These are phyloP conservation scores for Hyperopisus bebe DNA, from an alignment of 2,113 vertebrate genomes.

Conservation along the genomic window DNA sequence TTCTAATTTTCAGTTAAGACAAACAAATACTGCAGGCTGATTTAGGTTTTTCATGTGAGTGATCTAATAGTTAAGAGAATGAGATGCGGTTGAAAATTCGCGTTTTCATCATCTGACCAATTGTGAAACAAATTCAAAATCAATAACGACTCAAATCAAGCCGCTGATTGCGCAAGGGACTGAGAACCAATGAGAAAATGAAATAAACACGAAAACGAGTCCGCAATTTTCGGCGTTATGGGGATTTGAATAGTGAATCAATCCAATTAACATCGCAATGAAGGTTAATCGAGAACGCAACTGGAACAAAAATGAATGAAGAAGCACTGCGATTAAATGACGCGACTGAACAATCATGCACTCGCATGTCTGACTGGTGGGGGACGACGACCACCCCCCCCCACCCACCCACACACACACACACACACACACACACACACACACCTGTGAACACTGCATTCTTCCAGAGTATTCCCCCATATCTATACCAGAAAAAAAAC, in stretches of 20 bases:
- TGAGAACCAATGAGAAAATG: not conserved
- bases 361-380: not conserved
- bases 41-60: not conserved
- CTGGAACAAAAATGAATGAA: not conserved
- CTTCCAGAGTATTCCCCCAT: not conserved
- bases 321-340: not conserved
- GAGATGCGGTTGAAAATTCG: not conserved
- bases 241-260: not conserved
- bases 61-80: not conserved
- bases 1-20: not conserved
- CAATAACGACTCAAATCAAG: not conserved
- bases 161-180: not conserved
- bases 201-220: not conserved
- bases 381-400: not conserved
- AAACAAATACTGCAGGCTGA: not conserved
- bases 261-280: not conserved
- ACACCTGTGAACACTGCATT: not conserved
- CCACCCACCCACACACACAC: no score
- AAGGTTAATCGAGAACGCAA: not conserved
- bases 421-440: no score
- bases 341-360: not conserved
- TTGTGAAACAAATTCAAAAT: not conserved
- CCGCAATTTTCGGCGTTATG: not conserved
- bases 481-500: not conserved
- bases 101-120: not conserved